A percentile compares a stretch with the other conserved stretches of the same genome.
Conservation (phyloP, 2,888 invertebrate species). For the Nemotelus nigrinus region DNA sequence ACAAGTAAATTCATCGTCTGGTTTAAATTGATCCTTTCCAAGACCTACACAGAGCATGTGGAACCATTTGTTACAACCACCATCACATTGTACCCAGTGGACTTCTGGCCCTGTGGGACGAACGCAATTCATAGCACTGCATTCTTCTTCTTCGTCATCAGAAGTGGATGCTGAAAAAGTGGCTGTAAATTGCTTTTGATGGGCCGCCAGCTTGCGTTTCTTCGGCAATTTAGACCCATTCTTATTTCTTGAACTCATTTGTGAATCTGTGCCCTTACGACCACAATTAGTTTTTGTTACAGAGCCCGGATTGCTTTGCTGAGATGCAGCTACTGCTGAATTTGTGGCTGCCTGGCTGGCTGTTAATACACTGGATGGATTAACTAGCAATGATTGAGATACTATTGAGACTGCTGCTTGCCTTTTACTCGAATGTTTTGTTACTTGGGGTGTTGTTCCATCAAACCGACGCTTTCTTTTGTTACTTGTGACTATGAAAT, state of each 20-base stretch:
- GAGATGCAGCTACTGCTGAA: not conserved
- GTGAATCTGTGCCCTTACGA: constrained; percentile 41
- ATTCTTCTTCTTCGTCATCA: constrained; percentile 75
- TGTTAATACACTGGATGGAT: constrained; percentile 33
- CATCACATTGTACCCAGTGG: constrained; percentile 98
- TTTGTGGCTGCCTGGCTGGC: constrained; percentile 35
- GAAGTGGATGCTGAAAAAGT: constrained; percentile 54
- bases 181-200: constrained; percentile 36
- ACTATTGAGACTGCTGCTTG: not conserved
- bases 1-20: constrained; percentile 89
- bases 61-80: constrained; percentile 96
- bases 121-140: constrained; percentile 78
- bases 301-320: not conserved
- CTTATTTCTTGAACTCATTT: not conserved
- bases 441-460: constrained; percentile 37
- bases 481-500: constrained; percentile 49
- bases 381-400: not conserved
- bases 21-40: constrained; percentile 80
- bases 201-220: constrained; percentile 42
- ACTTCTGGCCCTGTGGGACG: constrained; percentile 83
- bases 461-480: constrained; percentile 51
- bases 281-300: constrained; percentile 46
- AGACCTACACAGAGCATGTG: constrained; percentile 96
- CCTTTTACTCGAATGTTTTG: constrained; percentile 43
- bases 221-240: not conserved